Conservation (phyloP, 35 echinoderm and acorn worm species). For the Apostichopus japonicus region DNA sequence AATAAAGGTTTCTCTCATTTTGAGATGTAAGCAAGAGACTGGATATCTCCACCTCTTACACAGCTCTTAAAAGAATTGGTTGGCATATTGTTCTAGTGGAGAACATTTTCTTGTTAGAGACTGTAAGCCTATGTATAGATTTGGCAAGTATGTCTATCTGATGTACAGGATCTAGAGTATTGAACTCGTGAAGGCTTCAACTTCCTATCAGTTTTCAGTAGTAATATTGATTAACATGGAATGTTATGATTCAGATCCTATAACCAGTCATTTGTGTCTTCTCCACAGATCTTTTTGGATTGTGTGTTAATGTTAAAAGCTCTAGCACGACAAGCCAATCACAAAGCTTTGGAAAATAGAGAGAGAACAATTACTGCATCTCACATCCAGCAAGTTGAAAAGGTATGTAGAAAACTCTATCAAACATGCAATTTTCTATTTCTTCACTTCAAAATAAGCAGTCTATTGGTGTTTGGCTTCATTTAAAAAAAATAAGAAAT, state of each 20-base stretch:
- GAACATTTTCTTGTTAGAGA: background rate
- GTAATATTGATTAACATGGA: background rate
- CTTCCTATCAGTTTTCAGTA: no score
- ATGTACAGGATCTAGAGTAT: no score
- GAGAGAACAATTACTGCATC: slow-evolving; percentile 64
- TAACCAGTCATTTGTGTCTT: background rate
- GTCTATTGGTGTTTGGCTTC: background rate
- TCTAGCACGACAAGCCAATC: slow-evolving; percentile 61
- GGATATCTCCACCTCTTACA: no score
- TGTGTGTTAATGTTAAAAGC: slow-evolving; percentile 74
- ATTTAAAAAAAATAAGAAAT: background rate
- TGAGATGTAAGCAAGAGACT: no score
- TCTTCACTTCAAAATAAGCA: background rate
- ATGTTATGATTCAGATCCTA: background rate
- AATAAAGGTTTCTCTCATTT: no score
- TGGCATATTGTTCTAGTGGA: no score
- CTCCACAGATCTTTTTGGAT: slow-evolving; percentile 71
- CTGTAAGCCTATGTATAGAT: background rate
- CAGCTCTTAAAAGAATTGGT: no score
- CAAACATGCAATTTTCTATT: background rate
- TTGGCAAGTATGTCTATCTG: no score
- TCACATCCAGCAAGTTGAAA: slow-evolving; percentile 61
- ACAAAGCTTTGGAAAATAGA: slow-evolving; percentile 63
- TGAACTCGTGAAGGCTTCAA: no score
- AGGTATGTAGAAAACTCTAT: slow-evolving; percentile 50